Evolutionary conservation across 92 coral and sea anemone genomes (phyloP).

Genomic region (Epizoanthus stellaris): DNA sequence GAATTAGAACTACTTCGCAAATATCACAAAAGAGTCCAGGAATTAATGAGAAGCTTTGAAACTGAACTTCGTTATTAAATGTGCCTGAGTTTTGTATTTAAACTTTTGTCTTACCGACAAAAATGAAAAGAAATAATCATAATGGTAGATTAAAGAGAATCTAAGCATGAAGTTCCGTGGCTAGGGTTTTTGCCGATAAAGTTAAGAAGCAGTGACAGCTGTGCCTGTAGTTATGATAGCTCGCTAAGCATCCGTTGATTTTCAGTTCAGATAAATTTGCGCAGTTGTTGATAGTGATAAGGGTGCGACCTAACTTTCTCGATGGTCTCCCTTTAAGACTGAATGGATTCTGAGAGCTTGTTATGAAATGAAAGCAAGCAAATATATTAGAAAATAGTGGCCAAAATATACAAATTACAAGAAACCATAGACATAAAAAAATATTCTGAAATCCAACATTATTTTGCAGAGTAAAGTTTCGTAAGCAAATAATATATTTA

Average conservation of each 20-base stretch:
- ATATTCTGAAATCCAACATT: too few relatives aligned
- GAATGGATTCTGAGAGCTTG: too few relatives aligned
- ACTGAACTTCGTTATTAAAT: slow-evolving; percentile 6
- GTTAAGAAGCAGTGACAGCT: background rate
- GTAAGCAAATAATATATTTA: background rate
- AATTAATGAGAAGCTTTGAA: background rate
- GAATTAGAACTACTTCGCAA: background rate
- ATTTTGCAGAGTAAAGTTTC: background rate
- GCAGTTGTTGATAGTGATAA: too few relatives aligned
- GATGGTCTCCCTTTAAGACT: too few relatives aligned
- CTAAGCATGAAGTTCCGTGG: slow-evolving; percentile 23
- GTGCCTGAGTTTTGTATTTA: background rate
- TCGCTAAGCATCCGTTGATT: background rate
- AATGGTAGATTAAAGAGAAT: slow-evolving; percentile 2
- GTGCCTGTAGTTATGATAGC: slow-evolving; percentile 3
- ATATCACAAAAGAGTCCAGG: slow-evolving; percentile 12
- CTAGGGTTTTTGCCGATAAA: slow-evolving; percentile 3
- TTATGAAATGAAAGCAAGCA: too few relatives aligned
- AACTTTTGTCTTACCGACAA: background rate
- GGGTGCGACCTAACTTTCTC: too few relatives aligned
- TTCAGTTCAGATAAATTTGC: slow-evolving; percentile 9
- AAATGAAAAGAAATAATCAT: background rate
- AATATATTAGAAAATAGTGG: too few relatives aligned
- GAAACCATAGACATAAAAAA: too few relatives aligned
- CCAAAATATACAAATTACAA: too few relatives aligned